Evolutionary conservation across 1,140 invertebrate species (phyloP).

Genomic region (Eumeta japonica): DNA sequence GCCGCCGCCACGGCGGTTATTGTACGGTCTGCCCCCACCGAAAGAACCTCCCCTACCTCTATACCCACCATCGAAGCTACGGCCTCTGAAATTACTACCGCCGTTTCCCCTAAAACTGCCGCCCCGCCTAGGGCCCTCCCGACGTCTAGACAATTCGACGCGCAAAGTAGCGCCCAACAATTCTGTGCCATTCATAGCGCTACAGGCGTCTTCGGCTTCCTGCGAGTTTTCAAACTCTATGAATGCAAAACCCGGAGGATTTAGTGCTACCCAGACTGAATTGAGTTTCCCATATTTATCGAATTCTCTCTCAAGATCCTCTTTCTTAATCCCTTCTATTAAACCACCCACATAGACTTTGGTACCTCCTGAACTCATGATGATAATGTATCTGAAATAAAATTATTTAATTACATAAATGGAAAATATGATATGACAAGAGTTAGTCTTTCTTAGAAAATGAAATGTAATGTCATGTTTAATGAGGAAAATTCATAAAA

Average conservation of each 20-base stretch:
- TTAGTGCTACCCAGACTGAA: slow-evolving; percentile 82
- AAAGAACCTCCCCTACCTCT: slow-evolving; percentile 10
- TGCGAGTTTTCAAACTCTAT: slow-evolving; percentile 95
- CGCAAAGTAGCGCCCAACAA: slow-evolving; percentile 77
- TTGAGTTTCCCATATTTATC: slow-evolving; percentile 89
- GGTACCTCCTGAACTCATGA: slow-evolving; percentile 61
- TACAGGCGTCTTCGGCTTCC: slow-evolving; percentile 92
- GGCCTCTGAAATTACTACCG: slow-evolving; percentile 49
- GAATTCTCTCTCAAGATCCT: slow-evolving; percentile 82
- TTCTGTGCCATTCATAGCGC: slow-evolving; percentile 85
- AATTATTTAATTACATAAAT: no score
- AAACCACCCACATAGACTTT: slow-evolving; percentile 84
- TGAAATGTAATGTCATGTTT: no score
- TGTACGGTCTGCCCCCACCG: slow-evolving; percentile 18
- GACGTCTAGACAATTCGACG: slow-evolving; percentile 79
- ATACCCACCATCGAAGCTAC: slow-evolving; percentile 44
- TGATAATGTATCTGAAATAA: no score
- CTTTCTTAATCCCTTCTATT: slow-evolving; percentile 80
- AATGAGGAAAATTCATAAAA: no score
- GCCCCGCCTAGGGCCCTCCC: slow-evolving; percentile 60
- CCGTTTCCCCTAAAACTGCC: slow-evolving; percentile 42
- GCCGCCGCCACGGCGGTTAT: slow-evolving; percentile 38
- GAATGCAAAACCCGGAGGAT: slow-evolving; percentile 93
- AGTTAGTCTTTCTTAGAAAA: no score
- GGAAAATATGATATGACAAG: no score